Evolutionary conservation across 1,140 invertebrate genomes (phyloP), one percentile per base, ranked within the genome.

Genomic region (Caenorhabditis brenneri): DNA sequence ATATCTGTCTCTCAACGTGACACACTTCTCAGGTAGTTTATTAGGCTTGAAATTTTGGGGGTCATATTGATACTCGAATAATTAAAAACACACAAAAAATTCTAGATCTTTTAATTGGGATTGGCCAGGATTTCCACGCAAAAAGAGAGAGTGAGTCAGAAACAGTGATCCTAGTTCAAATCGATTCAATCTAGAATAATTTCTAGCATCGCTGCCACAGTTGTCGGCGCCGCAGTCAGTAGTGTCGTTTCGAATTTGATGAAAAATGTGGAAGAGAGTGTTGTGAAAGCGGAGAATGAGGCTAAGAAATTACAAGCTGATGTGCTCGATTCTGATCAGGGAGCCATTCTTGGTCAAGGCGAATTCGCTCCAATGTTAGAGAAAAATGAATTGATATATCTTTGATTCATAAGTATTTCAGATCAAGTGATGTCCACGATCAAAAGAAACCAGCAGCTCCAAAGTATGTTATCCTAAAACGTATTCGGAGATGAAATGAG

Each of bases 121-220:
- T 65, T 19, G 9, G 33, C 65, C 65, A 22, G 65, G n/a, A 46
- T 22, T 15, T 2, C 65, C 36, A 42, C 65, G 36, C 33, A 42
- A 74, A 29, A 74, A 74, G 65, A 74, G 65, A 74, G 65, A 74
- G 65, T 74, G 65, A 74, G 65, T 74, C 65, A 27, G 53, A 55
- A 55, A 27, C 15, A 51, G 48, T 51, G n/a, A n/a, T 22, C 24
- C 22, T 7, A 27, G 7, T 24, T 15, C 22, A 10, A 27, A 55
- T 15, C 22, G 12, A n/a, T 2, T 33, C 19, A 33, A 33, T 65
- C 15, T 65, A 65, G 58, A 65, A 65, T 42, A 42, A 42, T 74
- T 74, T 74, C 65, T 42, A 74, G 65, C 65, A 39, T 74, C n/a
- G 65, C 65, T 24, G 65, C 65, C 9, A 42, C 65, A 0, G 65